Evolutionary conservation across 2,113 vertebrate species (phyloP), one percentile per base, ranked within the genome.

Genomic region (Hipposideros armiger): DNA sequence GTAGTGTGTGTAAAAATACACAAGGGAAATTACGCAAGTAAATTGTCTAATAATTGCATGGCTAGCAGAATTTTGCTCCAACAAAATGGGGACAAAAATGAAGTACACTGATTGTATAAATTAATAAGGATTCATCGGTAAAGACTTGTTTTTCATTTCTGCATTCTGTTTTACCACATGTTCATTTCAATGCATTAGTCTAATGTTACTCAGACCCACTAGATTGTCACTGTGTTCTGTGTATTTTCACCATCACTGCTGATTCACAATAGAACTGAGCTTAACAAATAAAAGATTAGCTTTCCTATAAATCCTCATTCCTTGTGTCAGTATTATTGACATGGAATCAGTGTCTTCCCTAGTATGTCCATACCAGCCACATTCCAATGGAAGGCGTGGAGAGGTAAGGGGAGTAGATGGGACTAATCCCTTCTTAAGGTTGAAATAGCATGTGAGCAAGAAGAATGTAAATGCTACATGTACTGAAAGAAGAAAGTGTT

Each of bases 31-130:
- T 19, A 62, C 1, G 5, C 54, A 91, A 91, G 47, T 93, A 76
- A 76, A 58, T 60, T 60, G 28, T 81, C 52, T 88, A 28, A 83
- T 58, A 58, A 64, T 67, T 89, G 87, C 67, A 64, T 62, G 42
- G 47, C 77, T 93, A 87, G 50, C 87, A 94, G 94, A 97, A 78
- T 42, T 81, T 86, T 89, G 69, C 14, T 86, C 50, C 58, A 76
- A 60, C 20, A 58, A 66, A 85, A 81, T 30, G n/a, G 32, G 26
- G 32, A 47, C 36, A 70, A 70, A 72, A 72, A 81, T 15, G 50
- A 83, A 45, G n/a, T 54, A 60, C 10, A 64, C 11, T 86, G 81
- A 36, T 9, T 87, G 5, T 66, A 67, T 87, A 60, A 80, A 64
- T 88, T 81, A 84, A 76, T 85, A 62, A 84, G 60, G 60, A 72